Base-by-base conservation (phyloP, 2,113 vertebrate genomes). In the Lanius ludovicianus region DNA sequence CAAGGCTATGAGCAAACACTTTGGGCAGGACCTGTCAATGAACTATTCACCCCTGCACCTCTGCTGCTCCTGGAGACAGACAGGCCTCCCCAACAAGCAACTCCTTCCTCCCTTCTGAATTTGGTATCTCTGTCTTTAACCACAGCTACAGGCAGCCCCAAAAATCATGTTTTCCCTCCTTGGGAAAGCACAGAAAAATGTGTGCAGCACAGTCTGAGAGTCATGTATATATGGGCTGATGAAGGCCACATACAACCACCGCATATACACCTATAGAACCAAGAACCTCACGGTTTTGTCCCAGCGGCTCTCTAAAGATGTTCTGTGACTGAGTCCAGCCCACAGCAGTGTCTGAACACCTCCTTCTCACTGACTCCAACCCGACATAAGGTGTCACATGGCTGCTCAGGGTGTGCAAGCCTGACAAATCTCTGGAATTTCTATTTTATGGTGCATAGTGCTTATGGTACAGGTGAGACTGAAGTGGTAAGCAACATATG, bases 1-100 rank as follows among this genome's bases (percentile, higher is more conserved):
- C 2, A 1, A 62, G 7, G 11, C 25, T 8, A 1, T 2, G 3
- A 76, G 21, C 24, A 50, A 90, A 33, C 10, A 6, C 9, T 49
- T 52, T 28, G n/a, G 59, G 47, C 28, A 56, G 62, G 37, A 70
- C 24, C 23, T 85, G 19, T 73, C 28, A 53, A 8, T 2, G 23
- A 87, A 23, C 24, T 3, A 0, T 11, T 68, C 7, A 4, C 27
- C 30, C 22, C 31, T 76, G 39, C 2, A 1, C 13, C 30, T 42
- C 71, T 52, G 63, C 33, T 1, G 0, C 4, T 55, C 24, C 62
- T 60, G 41, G 35, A 76, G 39, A 47, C 9, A 63, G 18, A 33
- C 4, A 39, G 35, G 30, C 25, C 3, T 59, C 12, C 25, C 22
- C 52, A 67, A 5, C 0, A 4, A 85, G 39, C 11, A 7, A 8